Evolutionary conservation across 2,888 invertebrate genomes (phyloP).

Genomic region (Drosophila barbarae): DNA sequence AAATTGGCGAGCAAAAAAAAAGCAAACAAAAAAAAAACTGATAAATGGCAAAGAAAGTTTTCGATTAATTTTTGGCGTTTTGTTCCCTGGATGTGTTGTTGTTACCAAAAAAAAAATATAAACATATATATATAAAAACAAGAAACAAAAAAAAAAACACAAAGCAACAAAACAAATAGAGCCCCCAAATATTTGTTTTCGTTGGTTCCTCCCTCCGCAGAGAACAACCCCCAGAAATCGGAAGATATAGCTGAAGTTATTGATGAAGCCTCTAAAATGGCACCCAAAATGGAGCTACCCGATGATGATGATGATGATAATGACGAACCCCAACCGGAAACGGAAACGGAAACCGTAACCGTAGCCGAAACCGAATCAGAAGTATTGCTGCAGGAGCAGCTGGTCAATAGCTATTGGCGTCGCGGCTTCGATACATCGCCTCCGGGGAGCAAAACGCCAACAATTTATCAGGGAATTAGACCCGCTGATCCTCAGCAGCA

Average conservation of each 20-base stretch:
- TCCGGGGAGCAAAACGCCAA: conserved; percentile 73
- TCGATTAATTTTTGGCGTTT: conserved; percentile 73
- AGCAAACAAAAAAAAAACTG: conserved; percentile 14
- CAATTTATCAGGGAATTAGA: conserved; percentile 72
- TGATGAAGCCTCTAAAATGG: conserved; percentile 17
- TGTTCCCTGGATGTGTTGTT: conserved; percentile 74
- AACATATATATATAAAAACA: conserved; percentile 32
- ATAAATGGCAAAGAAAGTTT: conserved; percentile 43
- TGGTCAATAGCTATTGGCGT: conserved; percentile 88
- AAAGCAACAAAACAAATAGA: conserved; percentile 60
- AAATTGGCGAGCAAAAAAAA: conserved; percentile 58
- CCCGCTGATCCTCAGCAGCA: conserved; percentile 54
- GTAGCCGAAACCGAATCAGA: conserved; percentile 4
- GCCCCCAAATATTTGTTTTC: conserved; percentile 56
- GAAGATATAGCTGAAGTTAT: conserved; percentile 7
- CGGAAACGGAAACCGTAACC: conserved; percentile 8
- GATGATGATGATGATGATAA: conserved; percentile 35
- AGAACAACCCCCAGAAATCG: conserved; percentile 31
- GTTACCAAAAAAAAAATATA: conserved; percentile 42
- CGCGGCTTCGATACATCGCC: conserved; percentile 83
- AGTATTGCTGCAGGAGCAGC: conserved; percentile 81
- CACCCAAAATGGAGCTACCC: conserved; percentile 50
- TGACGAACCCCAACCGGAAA: conserved; percentile 9
- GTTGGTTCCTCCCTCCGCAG: conserved; percentile 64
- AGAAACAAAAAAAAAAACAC: conserved; percentile 28